Percentiles rank a stretch among this genome's conserved stretches.
These are phyloP conservation scores for Chloroclystis v-ata DNA, from an alignment of 2,888 invertebrate genomes.

Conservation along the genomic window DNA sequence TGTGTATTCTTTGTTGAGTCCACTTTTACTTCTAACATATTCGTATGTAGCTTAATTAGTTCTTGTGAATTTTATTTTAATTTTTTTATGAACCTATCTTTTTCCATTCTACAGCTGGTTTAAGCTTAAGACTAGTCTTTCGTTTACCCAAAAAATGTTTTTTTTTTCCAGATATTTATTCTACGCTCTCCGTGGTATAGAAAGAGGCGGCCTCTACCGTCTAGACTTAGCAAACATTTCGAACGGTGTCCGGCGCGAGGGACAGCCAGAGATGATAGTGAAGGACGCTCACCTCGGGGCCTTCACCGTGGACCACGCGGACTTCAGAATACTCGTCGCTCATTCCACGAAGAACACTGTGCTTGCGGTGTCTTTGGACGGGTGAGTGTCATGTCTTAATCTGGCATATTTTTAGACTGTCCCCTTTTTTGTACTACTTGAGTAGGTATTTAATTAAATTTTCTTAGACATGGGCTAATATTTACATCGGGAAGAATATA, in stretches of 20 bases:
- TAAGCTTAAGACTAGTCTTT: too few species aligned
- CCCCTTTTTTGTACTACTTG: too few species aligned
- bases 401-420: too few species aligned
- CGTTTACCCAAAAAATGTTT: too few species aligned
- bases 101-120: too few species aligned
- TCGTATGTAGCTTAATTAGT: too few species aligned
- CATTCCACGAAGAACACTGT: constrained; percentile 87
- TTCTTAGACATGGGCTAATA: too few species aligned
- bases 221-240: constrained; percentile 87
- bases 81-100: too few species aligned
- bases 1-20: too few species aligned
- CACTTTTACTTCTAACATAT: too few species aligned
- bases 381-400: constrained; percentile 62
- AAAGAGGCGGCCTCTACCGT: constrained; percentile 83
- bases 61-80: not conserved
- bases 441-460: too few species aligned
- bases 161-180: constrained; percentile 86
- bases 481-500: too few species aligned
- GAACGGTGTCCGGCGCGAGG: constrained; percentile 84
- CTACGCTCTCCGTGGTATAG: constrained; percentile 81
- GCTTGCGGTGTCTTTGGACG: constrained; percentile 88
- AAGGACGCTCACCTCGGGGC: constrained; percentile 84
- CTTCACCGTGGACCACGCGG: constrained; percentile 89
- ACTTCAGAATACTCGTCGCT: constrained; percentile 87
- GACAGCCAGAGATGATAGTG: constrained; percentile 81